Evolutionary conservation across 2,113 vertebrate genomes (phyloP).

Genomic region (Dasypus novemcinctus): DNA sequence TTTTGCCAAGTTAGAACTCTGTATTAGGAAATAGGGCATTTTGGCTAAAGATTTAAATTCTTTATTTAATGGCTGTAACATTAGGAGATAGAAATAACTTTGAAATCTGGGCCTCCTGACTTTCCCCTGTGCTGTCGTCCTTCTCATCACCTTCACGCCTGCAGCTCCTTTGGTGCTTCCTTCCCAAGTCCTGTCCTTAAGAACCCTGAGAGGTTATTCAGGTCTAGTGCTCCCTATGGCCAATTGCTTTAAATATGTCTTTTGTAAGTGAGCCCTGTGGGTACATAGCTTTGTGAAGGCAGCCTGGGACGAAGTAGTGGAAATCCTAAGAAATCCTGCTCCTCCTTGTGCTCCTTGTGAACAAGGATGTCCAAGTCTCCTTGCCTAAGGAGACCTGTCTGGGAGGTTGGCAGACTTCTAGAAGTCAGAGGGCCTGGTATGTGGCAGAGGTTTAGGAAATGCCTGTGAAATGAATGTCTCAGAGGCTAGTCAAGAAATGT

Average conservation of each 20-base stretch:
- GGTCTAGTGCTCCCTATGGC: not conserved
- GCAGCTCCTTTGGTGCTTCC: not conserved
- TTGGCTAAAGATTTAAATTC: constrained; percentile 71
- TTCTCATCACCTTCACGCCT: constrained; percentile 57
- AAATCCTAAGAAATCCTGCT: not conserved
- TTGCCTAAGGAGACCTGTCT: not conserved
- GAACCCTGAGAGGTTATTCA: constrained; percentile 30
- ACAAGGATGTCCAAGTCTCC: not conserved
- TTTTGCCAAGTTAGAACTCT: constrained; percentile 61
- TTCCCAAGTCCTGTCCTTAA: constrained; percentile 59
- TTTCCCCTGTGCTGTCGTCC: not conserved
- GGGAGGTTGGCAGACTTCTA: not conserved
- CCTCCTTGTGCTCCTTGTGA: accelerated
- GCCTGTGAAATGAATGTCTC: not conserved
- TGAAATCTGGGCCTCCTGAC: constrained; percentile 52
- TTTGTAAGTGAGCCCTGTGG: not conserved
- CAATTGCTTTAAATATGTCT: not conserved
- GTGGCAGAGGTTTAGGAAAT: not conserved
- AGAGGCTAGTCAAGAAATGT: not conserved
- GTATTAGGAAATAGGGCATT: constrained; percentile 65
- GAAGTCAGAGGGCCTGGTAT: not conserved
- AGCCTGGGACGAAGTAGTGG: not conserved
- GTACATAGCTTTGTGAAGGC: not conserved
- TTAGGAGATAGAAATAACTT: constrained; percentile 69
- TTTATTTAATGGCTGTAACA: constrained; percentile 69